Conservation (phyloP, 1,140 invertebrate species). For the Plectrocnemia conspersa region DNA sequence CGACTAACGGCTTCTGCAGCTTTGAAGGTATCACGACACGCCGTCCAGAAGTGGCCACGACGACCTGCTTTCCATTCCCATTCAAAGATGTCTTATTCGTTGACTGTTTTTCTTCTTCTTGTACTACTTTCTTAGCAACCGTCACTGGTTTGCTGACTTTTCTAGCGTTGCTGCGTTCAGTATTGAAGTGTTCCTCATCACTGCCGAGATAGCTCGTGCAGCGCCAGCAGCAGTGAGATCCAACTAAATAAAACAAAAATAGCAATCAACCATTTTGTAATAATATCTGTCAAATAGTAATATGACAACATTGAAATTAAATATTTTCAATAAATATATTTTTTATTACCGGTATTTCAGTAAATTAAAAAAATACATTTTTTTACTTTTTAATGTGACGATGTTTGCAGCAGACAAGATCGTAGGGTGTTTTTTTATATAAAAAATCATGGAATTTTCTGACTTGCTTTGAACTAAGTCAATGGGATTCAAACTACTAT, state of each 20-base stretch:
- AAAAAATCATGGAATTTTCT: no score
- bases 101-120: neutral
- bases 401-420: no score
- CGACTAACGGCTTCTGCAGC: constrained; percentile 21
- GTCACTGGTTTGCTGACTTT: constrained; percentile 12
- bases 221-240: constrained; percentile 30
- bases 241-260: constrained; percentile 25
- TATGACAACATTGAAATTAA: no score
- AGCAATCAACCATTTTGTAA: neutral
- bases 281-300: no score
- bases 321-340: no score
- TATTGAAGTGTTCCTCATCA: constrained; percentile 14
- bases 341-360: no score
- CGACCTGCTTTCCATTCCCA: constrained; percentile 12
- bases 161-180: constrained; percentile 16
- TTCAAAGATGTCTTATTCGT: neutral
- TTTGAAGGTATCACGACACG: constrained; percentile 27
- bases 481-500: no score
- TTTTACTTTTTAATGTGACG: no score
- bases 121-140: neutral
- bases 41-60: constrained; percentile 14
- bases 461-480: no score
- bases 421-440: no score
- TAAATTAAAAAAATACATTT: no score
- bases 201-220: constrained; percentile 30